Evolutionary conservation across 2,797 vertebrate genomes (phyloP).

Genomic region (Thalassophryne amazonica): DNA sequence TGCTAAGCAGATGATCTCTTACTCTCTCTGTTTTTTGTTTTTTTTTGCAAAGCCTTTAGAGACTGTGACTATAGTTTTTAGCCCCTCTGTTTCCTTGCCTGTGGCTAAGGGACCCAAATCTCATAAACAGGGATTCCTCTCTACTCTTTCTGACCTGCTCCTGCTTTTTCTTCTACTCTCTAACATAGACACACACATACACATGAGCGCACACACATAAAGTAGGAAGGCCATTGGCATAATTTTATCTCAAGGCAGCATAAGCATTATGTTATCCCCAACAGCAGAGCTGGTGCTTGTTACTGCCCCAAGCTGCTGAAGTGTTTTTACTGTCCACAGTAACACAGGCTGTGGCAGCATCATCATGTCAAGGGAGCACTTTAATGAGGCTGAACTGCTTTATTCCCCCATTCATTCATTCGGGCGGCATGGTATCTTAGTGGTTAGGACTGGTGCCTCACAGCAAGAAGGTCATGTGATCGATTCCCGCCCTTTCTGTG

Average conservation of each 20-base stretch:
- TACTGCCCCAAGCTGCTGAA: background rate
- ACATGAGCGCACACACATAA: background rate
- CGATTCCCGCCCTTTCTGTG: too few relatives aligned
- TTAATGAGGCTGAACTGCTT: too few relatives aligned
- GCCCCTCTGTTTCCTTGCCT: slow-evolving; percentile 3
- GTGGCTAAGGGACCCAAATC: slow-evolving; percentile 15
- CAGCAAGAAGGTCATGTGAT: too few relatives aligned
- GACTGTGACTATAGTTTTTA: background rate
- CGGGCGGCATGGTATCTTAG: too few relatives aligned
- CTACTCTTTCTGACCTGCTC: slow-evolving; percentile 15
- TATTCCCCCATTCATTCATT: too few relatives aligned
- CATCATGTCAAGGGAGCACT: too few relatives aligned
- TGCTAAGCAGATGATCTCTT: slow-evolving; percentile 6
- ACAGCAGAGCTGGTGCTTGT: background rate
- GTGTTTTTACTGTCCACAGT: background rate
- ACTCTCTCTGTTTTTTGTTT: too few relatives aligned
- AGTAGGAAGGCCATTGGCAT: background rate
- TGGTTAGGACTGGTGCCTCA: too few relatives aligned
- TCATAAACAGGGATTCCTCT: slow-evolving; percentile 9
- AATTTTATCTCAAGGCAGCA: background rate
- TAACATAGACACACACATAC: background rate
- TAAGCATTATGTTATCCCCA: slow-evolving; percentile 2
- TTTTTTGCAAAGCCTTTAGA: background rate
- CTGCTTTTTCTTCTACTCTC: background rate
- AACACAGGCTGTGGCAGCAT: too few relatives aligned